Evolutionary conservation across 2,797 vertebrate species (phyloP).

Genomic region (Benthosema pterotum): DNA sequence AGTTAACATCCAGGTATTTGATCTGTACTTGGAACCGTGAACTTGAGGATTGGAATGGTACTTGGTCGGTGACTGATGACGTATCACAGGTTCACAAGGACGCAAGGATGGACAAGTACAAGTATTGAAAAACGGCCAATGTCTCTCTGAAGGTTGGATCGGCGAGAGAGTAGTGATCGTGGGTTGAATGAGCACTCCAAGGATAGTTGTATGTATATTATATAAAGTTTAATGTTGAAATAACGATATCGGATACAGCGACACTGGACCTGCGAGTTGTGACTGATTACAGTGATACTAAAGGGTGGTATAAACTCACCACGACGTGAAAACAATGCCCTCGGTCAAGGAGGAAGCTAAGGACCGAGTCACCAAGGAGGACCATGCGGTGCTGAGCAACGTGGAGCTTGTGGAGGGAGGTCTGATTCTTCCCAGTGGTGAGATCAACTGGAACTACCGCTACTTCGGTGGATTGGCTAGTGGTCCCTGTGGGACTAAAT

Average conservation of each 20-base stretch:
- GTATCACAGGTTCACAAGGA: too few species aligned
- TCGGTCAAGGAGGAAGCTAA: slow-evolving; percentile 84
- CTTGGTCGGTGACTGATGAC: too few species aligned
- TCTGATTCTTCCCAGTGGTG: slow-evolving; percentile 89
- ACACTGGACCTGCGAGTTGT: too few species aligned
- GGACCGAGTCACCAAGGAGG: slow-evolving; percentile 93
- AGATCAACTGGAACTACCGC: slow-evolving; percentile 96
- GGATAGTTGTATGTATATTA: slow-evolving; percentile 23
- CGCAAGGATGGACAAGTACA: too few species aligned
- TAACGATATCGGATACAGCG: too few species aligned
- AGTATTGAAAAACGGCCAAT: too few species aligned
- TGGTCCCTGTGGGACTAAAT: slow-evolving; percentile 92
- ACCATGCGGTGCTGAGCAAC: slow-evolving; percentile 90
- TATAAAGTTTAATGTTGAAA: background rate
- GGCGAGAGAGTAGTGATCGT: background rate
- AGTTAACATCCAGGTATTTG: too few species aligned
- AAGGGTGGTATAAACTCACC: background rate
- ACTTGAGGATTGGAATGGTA: too few species aligned
- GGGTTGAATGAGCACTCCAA: slow-evolving; percentile 2
- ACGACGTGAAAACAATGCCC: slow-evolving; percentile 54
- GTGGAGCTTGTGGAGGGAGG: slow-evolving; percentile 93
- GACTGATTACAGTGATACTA: background rate
- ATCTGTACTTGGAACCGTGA: too few species aligned
- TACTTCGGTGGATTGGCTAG: slow-evolving; percentile 95
- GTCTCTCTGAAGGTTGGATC: too few species aligned